Conservation (phyloP, 2,888 invertebrate genomes). For the Euspilapteryx auroguttella region DNA sequence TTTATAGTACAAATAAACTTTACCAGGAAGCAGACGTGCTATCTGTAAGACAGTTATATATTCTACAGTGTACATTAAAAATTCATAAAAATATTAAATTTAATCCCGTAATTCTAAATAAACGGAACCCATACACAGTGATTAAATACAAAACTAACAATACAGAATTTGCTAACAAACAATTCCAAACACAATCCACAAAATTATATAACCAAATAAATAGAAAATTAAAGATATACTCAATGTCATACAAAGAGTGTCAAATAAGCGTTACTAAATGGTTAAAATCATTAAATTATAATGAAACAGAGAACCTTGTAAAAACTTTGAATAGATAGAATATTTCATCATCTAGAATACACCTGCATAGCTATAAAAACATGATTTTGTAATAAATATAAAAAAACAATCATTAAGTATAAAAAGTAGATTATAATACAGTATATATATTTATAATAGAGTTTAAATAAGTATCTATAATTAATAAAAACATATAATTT, state of each 20-base stretch:
- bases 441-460: too few relatives aligned
- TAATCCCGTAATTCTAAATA: background rate
- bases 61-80: background rate
- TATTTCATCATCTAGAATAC: too few relatives aligned
- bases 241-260: background rate
- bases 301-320: too few relatives aligned
- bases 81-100: background rate
- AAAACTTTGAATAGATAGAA: too few relatives aligned
- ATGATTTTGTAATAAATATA: too few relatives aligned
- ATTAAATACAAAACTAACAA: background rate
- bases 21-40: background rate
- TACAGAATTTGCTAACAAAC: background rate
- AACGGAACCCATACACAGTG: background rate
- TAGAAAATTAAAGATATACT: background rate
- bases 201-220: background rate
- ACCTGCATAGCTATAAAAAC: too few relatives aligned
- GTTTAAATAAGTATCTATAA: too few relatives aligned
- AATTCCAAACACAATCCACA: background rate
- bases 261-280: background rate
- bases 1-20: background rate
- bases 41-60: background rate
- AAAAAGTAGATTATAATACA: too few relatives aligned
- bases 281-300: background rate
- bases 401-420: too few relatives aligned
- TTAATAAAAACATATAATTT: too few relatives aligned